Conservation (phyloP, 2,797 vertebrate genomes). For the Gymnopithys bicolor region DNA sequence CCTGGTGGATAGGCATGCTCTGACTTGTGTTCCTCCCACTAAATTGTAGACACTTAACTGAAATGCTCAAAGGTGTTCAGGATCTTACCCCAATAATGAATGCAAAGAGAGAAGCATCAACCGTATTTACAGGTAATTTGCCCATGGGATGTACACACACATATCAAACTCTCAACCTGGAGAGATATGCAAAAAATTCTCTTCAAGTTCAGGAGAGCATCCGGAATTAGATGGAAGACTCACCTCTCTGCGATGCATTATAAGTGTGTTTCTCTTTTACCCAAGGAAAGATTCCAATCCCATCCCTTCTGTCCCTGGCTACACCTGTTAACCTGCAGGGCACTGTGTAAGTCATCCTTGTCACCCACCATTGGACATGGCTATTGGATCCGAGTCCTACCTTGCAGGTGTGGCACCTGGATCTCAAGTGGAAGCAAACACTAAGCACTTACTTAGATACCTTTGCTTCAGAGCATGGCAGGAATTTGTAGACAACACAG, state of each 20-base stretch:
- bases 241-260: background rate
- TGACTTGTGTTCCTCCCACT: background rate
- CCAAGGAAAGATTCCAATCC: background rate
- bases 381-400: background rate
- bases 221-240: background rate
- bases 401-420: background rate
- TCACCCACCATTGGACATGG: rapidly evolving
- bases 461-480: background rate
- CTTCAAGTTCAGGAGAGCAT: background rate
- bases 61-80: background rate
- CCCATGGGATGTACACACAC: too few species aligned
- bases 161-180: background rate
- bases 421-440: background rate
- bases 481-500: background rate
- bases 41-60: background rate
- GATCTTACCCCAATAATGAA: background rate
- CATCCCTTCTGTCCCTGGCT: background rate
- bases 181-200: background rate
- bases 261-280: background rate
- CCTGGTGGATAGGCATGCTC: background rate
- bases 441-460: background rate
- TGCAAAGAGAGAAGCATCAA: background rate
- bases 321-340: background rate
- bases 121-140: background rate
- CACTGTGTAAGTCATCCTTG: background rate